Evolutionary conservation across 1,140 invertebrate species (phyloP).

Genomic region (Vollenhovia emeryi): DNA sequence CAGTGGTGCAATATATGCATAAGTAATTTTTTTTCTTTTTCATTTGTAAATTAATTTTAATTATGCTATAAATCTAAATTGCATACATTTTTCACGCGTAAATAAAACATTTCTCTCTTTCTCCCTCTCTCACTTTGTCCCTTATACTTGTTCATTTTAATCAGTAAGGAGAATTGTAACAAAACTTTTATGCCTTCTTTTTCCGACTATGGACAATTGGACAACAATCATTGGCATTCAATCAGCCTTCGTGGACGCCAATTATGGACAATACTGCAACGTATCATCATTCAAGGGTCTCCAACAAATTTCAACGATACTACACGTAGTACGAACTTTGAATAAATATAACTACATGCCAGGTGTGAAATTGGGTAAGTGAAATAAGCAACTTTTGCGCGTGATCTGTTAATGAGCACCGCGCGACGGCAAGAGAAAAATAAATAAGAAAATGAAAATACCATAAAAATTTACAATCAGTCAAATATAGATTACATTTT

Average conservation of each 20-base stretch:
- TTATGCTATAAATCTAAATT: neutral
- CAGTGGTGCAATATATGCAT: too few species aligned
- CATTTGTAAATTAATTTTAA: neutral
- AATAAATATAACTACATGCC: conserved; percentile 83
- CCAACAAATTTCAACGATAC: conserved; percentile 80
- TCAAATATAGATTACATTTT: neutral
- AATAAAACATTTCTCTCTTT: neutral
- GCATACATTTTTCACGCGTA: neutral
- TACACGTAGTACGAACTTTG: conserved; percentile 80
- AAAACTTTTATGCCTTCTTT: neutral
- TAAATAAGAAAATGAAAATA: neutral
- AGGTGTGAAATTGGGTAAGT: conserved; percentile 80
- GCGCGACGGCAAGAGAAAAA: neutral
- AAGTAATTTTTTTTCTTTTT: neutral
- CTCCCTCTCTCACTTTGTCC: neutral
- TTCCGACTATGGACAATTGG: neutral
- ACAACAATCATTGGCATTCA: neutral
- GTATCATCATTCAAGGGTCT: conserved; percentile 78
- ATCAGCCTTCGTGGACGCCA: conserved; percentile 82
- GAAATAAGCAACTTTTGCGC: neutral
- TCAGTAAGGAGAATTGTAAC: neutral
- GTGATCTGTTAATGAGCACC: neutral
- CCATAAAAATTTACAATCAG: neutral
- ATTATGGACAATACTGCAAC: conserved; percentile 83
- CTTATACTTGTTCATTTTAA: conserved; percentile 16